Conservation (phyloP, 2,888 invertebrate species). For the Oxycera nigricornis region DNA sequence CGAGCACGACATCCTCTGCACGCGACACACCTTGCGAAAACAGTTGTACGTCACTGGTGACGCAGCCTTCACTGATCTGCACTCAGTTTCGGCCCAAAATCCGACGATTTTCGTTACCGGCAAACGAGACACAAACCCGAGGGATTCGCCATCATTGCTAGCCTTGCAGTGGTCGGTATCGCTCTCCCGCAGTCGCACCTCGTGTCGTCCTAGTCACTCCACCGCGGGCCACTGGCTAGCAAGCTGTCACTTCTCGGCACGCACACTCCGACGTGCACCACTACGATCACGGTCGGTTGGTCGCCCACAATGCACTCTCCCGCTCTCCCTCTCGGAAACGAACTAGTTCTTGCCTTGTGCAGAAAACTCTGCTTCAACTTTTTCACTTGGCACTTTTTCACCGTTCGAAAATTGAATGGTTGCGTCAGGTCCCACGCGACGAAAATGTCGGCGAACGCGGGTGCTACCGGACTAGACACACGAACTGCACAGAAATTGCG, state of each 20-base stretch:
- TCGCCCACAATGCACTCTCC: slow-evolving; percentile 24
- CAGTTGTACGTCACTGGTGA: not conserved
- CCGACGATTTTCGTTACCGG: slow-evolving; percentile 41
- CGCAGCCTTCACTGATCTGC: slow-evolving; percentile 1
- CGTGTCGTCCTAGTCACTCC: slow-evolving; percentile 8
- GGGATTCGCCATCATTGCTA: slow-evolving; percentile 47
- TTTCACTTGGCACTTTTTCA: slow-evolving; percentile 17
- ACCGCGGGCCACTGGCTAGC: not conserved
- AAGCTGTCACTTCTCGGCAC: slow-evolving; percentile 6
- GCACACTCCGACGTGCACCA: not conserved
- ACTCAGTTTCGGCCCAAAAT: slow-evolving; percentile 9
- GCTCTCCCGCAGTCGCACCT: slow-evolving; percentile 4
- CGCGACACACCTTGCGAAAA: not conserved
- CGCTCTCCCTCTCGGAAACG: slow-evolving; percentile 15
- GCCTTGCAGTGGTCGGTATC: slow-evolving; percentile 14
- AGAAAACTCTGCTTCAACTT: slow-evolving; percentile 10
- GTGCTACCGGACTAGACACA: not conserved
- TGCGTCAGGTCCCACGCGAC: slow-evolving; percentile 7
- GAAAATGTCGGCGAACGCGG: not conserved
- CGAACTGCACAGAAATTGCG: not conserved
- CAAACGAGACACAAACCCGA: slow-evolving; percentile 40
- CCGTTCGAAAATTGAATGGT: slow-evolving; percentile 17
- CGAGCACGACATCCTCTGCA: slow-evolving; percentile 15
- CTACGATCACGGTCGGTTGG: not conserved
- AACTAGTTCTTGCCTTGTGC: slow-evolving; percentile 14